Evolutionary conservation across 1,140 invertebrate species (phyloP), one percentile per base, ranked within the genome.

Genomic region (Gonioctena quinquepunctata): DNA sequence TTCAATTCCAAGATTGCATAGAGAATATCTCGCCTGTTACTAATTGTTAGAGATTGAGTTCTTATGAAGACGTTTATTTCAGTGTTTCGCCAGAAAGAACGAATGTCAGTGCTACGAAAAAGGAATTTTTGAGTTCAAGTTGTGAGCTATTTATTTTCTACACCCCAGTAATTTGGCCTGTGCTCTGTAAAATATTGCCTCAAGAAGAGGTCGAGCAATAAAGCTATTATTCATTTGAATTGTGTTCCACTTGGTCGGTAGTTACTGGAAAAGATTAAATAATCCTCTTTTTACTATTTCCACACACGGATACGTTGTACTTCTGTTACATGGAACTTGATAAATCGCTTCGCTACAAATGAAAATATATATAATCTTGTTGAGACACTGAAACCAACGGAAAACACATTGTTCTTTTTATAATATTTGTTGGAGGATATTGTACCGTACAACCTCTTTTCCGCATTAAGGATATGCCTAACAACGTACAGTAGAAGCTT

Each of bases 81-180:
- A 42, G 33, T n/a, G 33, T 42, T n/a, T 42, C 33, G 5, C 11
- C 33, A 42, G 33, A 42, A n/a, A 42, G 33, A 42, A 42, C 33
- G 33, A 42, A n/a, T 42, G 33, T 42, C 33, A 42, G 52, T 4
- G 52, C 7, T 21, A 11, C 19, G 52, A 18, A 54, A 54, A 18
- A 18, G 13, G 52, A 54, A 54, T 54, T 54, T 18, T 54, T 23
- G 7, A 54, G 52, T 54, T 54, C 19, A 54, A 54, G 19, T 54
- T 54, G 52, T 54, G 52, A 21, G 52, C 52, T 23, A 54, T 54
- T 54, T 54, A 54, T 54, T 54, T 54, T 54, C 52, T 54, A 54
- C 52, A 23, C 22, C 22, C 52, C 52, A 54, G 52, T 54, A 54
- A 54, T 18, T 54, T 54, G 7, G 52, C 52, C 33, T 2, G n/a